phyloP scores from a whole-genome alignment of 1,140 invertebrate species.

The Drosophila repleta region DNA sequence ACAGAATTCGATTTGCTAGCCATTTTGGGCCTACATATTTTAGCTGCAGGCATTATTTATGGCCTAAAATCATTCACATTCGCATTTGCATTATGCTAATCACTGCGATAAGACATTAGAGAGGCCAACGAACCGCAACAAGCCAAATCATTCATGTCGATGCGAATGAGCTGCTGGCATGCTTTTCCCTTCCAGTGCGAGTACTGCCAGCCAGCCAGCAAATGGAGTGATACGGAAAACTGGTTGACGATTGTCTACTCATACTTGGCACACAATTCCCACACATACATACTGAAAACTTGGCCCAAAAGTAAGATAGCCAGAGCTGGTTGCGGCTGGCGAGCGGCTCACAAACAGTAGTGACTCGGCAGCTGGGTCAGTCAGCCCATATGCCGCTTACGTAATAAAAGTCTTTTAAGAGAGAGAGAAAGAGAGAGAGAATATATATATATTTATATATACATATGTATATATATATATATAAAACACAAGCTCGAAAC shows the following conservation, averaged over 20 bases:
- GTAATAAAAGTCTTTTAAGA: slow-evolving; percentile 45
- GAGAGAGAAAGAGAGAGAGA: slow-evolving; percentile 10
- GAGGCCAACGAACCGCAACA: slow-evolving; percentile 71
- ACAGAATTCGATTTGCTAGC: too few relatives aligned
- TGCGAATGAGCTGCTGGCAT: slow-evolving; percentile 3
- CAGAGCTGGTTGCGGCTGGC: slow-evolving; percentile 29
- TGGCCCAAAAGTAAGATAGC: slow-evolving; percentile 68
- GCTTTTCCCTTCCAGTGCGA: slow-evolving; percentile 20
- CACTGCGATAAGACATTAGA: slow-evolving; percentile 62
- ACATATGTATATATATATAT: neutral
- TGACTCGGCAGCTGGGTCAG: slow-evolving; percentile 63
- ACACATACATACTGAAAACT: slow-evolving; percentile 19
- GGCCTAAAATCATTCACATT: slow-evolving; percentile 38
- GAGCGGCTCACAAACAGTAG: slow-evolving; percentile 47
- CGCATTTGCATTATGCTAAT: slow-evolving; percentile 64
- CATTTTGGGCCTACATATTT: slow-evolving; percentile 22
- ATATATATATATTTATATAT: neutral
- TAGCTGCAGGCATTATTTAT: slow-evolving; percentile 52
- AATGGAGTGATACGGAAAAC: slow-evolving; percentile 64
- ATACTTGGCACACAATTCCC: slow-evolving; percentile 52
- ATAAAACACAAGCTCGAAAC: slow-evolving; percentile 19
- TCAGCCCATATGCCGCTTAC: slow-evolving; percentile 51
- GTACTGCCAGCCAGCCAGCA: slow-evolving; percentile 65
- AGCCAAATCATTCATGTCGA: slow-evolving; percentile 71
- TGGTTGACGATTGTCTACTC: slow-evolving; percentile 60